A percentile compares a stretch with the other conserved stretches of the same genome.
These are phyloP conservation scores for Cherax quadricarinatus DNA, from an alignment of 1,140 invertebrate species.

Conservation along the genomic window DNA sequence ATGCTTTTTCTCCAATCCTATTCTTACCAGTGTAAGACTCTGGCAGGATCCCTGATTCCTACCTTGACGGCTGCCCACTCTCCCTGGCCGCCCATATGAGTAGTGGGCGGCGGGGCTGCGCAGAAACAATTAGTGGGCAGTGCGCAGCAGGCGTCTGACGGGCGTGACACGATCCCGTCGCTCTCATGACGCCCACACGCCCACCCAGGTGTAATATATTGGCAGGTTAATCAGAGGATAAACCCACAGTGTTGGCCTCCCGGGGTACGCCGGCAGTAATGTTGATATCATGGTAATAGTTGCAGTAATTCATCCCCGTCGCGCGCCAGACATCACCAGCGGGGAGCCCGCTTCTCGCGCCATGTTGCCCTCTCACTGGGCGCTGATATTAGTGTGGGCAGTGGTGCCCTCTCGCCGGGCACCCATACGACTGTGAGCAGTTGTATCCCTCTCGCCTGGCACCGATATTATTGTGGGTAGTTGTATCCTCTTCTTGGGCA, in stretches of 20 bases:
- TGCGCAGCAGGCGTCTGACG: slow-evolving; percentile 34
- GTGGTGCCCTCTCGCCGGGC: no score
- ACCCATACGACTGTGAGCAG: no score
- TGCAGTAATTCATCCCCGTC: slow-evolving; percentile 38
- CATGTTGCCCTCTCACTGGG: not conserved
- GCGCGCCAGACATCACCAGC: not conserved
- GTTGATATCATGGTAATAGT: slow-evolving; percentile 69
- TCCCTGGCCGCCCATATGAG: not conserved
- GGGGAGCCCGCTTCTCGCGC: not conserved
- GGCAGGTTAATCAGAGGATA: slow-evolving; percentile 38
- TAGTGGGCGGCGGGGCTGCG: slow-evolving; percentile 8
- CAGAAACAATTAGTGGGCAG: slow-evolving; percentile 23
- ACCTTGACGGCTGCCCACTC: not conserved
- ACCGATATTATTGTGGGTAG: no score
- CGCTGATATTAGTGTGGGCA: not conserved
- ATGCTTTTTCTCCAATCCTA: no score
- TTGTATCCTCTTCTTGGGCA: no score
- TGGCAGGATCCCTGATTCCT: not conserved
- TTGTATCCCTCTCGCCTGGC: no score
- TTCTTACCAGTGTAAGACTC: no score
- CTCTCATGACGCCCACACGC: slow-evolving; percentile 8
- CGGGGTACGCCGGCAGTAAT: slow-evolving; percentile 45
- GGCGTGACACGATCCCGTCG: slow-evolving; percentile 20
- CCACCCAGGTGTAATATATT: slow-evolving; percentile 20
- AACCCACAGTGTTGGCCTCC: slow-evolving; percentile 56